phyloP scores from a whole-genome alignment of 2,888 invertebrate species.

The Pterostichus niger region DNA sequence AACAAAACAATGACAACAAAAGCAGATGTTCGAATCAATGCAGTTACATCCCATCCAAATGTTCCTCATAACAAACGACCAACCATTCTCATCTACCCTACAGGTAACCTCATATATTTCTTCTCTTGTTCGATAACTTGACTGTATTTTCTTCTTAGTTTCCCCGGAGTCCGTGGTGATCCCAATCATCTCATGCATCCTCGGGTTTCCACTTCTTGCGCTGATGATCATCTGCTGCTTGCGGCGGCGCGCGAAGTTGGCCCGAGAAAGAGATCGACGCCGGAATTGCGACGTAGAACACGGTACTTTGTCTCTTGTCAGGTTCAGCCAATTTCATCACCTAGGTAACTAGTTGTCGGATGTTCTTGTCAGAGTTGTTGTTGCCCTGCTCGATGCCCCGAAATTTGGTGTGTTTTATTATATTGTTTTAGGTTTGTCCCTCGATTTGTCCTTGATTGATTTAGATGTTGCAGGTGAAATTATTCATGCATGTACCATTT shows the following conservation, averaged over 20 bases:
- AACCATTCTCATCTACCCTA: conserved; percentile 86
- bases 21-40: conserved; percentile 49
- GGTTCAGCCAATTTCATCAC: conserved; percentile 86
- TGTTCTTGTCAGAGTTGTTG: conserved; percentile 42
- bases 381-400: conserved; percentile 34
- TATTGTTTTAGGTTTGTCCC: conserved; percentile 42
- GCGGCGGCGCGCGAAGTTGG: conserved; percentile 89
- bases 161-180: conserved; percentile 93
- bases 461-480: conserved; percentile 28
- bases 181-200: conserved; percentile 93
- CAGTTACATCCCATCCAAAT: conserved; percentile 69
- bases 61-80: conserved; percentile 84
- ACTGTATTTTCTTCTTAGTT: conserved; percentile 79
- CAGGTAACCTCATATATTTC: conserved; percentile 78
- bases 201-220: conserved; percentile 92
- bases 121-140: background rate
- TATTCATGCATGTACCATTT: conserved; percentile 24
- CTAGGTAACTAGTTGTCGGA: conserved; percentile 80
- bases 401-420: conserved; percentile 22
- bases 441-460: conserved; percentile 21
- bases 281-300: conserved; percentile 90
- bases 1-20: conserved; percentile 60
- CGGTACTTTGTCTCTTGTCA: conserved; percentile 90
- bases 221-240: conserved; percentile 93
- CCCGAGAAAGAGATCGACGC: conserved; percentile 89